A percentile compares a stretch with the other conserved stretches of the same genome.
These are phyloP conservation scores for Blennius ocellaris DNA, from an alignment of 2,113 vertebrate species.

Conservation along the genomic window DNA sequence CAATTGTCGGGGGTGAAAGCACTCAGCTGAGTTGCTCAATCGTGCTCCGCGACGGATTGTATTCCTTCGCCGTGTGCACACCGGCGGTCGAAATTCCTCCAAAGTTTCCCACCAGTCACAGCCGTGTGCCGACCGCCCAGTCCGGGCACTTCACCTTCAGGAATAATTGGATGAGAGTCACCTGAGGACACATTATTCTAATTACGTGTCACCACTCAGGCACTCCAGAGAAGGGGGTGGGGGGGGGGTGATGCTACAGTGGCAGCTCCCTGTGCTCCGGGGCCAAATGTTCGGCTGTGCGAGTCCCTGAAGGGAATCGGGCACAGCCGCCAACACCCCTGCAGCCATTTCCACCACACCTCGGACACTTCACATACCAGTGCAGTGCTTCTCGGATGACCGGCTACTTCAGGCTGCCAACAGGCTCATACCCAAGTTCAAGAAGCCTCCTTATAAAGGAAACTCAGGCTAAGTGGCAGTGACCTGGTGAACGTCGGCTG, in stretches of 20 bases:
- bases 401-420: conserved; percentile 1
- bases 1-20: too few species aligned
- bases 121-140: conserved; percentile 23
- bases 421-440: conserved; percentile 15
- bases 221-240: conserved; percentile 10
- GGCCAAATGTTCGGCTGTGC: conserved; percentile 50
- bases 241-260: neutral
- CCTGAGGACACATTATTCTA: conserved; percentile 73
- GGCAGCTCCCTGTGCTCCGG: conserved; percentile 37
- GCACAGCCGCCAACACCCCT: conserved; percentile 3
- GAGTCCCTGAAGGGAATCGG: conserved; percentile 20
- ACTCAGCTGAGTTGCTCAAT: too few species aligned
- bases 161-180: conserved; percentile 57
- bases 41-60: too few species aligned
- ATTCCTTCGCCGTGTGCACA: too few species aligned
- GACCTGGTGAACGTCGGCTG: too few species aligned
- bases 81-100: neutral
- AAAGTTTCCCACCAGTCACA: conserved; percentile 12
- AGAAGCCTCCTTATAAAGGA: neutral
- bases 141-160: conserved; percentile 40
- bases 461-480: neutral
- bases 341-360: conserved; percentile 23
- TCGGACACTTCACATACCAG: conserved; percentile 25
- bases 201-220: conserved; percentile 71
- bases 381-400: neutral